These are phyloP conservation scores for Nyctibius bracteatus DNA, from an alignment of 2,113 vertebrate species.

Conservation along the genomic window DNA sequence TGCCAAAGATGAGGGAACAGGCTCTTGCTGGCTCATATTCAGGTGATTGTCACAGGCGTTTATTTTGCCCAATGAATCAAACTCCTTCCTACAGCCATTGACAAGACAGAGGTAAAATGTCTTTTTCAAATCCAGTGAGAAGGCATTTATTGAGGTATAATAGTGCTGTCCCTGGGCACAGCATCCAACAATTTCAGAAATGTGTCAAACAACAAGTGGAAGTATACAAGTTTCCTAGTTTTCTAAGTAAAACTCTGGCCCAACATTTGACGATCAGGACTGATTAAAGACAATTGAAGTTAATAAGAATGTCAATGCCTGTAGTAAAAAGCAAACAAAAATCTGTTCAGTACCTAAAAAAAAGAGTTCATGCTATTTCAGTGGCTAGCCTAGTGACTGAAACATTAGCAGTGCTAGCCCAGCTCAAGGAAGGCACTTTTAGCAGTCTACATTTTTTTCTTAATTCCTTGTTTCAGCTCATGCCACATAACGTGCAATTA, in stretches of 20 bases:
- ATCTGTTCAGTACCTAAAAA: not conserved
- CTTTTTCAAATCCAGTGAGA: not conserved
- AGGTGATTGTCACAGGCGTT: not conserved
- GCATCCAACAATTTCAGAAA: not conserved
- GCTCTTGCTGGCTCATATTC: not conserved
- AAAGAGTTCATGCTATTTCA: not conserved
- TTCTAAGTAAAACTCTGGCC: not conserved
- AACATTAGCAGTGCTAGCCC: not conserved
- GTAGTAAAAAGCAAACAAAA: not conserved
- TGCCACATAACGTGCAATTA: not conserved
- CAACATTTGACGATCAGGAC: not conserved
- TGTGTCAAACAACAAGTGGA: not conserved
- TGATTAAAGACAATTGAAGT: not conserved
- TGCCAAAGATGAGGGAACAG: not conserved
- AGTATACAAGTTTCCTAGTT: not conserved
- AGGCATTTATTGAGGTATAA: not conserved
- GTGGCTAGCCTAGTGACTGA: not conserved
- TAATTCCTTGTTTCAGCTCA: not conserved
- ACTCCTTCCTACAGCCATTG: not conserved
- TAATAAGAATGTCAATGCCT: not conserved
- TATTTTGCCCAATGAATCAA: not conserved
- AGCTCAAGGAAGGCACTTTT: not conserved
- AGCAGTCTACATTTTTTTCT: not conserved
- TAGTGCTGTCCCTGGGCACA: not conserved
- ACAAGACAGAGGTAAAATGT: not conserved